Conservation (phyloP, 2,113 vertebrate species). For the Oncorhynchus gorbuscha region DNA sequence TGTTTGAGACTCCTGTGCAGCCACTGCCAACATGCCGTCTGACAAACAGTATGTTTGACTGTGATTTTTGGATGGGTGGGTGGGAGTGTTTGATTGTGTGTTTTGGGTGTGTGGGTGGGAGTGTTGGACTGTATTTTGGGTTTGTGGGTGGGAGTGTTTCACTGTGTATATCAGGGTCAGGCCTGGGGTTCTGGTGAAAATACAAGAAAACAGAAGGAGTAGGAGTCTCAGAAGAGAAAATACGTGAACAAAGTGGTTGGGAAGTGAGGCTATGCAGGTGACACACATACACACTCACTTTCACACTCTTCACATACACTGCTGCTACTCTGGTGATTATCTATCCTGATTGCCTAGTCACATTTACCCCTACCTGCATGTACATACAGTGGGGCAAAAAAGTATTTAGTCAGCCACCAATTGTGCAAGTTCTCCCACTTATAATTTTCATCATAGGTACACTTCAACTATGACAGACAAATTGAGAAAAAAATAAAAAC, state of each 20-base stretch:
- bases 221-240: slow-evolving; percentile 32
- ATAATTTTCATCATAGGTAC: too few species aligned
- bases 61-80: slow-evolving; percentile 44
- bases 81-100: slow-evolving; percentile 7
- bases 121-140: slow-evolving; percentile 45
- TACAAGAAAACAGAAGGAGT: slow-evolving; percentile 47
- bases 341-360: too few species aligned
- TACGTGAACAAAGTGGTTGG: background rate
- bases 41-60: slow-evolving; percentile 26
- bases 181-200: slow-evolving; percentile 41
- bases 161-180: slow-evolving; percentile 20
- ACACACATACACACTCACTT: too few species aligned
- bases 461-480: too few species aligned
- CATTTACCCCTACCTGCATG: too few species aligned
- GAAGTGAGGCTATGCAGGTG: too few species aligned
- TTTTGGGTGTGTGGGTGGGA: background rate
- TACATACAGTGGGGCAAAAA: too few species aligned
- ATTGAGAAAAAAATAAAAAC: too few species aligned
- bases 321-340: too few species aligned
- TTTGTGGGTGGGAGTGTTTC: slow-evolving; percentile 23
- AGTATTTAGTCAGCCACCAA: too few species aligned
- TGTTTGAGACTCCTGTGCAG: background rate
- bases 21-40: background rate
- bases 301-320: too few species aligned
- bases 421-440: too few species aligned